Evolutionary conservation across 2,113 vertebrate species (phyloP), one percentile per base, ranked within the genome.

Genomic region (Microtus montanus): DNA sequence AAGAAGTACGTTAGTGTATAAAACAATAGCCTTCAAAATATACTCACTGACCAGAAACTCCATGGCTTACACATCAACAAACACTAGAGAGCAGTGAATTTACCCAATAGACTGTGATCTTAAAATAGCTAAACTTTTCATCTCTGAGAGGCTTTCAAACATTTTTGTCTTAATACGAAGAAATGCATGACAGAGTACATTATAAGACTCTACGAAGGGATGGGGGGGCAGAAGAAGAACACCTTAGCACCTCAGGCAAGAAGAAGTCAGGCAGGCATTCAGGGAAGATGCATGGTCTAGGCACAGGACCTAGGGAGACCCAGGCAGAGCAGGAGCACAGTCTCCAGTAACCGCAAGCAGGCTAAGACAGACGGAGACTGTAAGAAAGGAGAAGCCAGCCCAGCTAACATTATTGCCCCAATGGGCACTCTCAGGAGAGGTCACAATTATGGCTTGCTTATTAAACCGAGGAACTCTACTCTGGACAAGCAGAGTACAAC

Each of bases 1-100:
- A 92, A 92, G 75, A 26, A 14, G 58, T 61, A 64, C 44, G 33
- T 30, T 13, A 79, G 20, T 22, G 52, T 52, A 89, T 11, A 94
- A 38, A 95, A 47, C 15, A 87, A 89, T 19, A 91, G 11, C 14
- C 63, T 87, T 89, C 33, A 82, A 78, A 89, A 82, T 83, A 87
- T 70, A 83, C 58, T 93, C 24, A 78, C 78, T 44, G 1, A 89
- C 73, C 35, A 93, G 63, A 38, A 91, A 75, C 74, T 84, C 87
- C 30, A 73, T 2, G 74, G 35, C 88, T 47, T 58, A 86, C 38
- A 44, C 33, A 88, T 14, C 61, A 41, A 85, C 49, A 94, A 94
- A 38, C 44, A 92, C 28, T 70, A 87, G 86, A 75, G 20, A 49
- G 7, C 4, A 71, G 41, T 47, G 26, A 77, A 61, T 73, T 66